Conservation (phyloP, 1,140 invertebrate genomes). For the Protaetia brevitarsis region DNA sequence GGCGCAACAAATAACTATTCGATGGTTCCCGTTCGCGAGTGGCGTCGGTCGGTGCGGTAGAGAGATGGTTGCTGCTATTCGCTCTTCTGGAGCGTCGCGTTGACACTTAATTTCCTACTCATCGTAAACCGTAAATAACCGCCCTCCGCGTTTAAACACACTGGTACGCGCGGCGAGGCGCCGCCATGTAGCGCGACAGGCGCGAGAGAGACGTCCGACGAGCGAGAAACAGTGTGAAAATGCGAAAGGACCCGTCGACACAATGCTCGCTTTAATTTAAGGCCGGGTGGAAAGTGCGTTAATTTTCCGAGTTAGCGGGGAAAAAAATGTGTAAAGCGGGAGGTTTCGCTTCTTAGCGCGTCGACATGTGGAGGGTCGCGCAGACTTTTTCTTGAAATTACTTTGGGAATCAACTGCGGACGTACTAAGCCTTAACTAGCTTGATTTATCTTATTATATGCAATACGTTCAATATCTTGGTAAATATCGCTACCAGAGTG, state of each 20-base stretch:
- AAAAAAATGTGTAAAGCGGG: constrained; percentile 11
- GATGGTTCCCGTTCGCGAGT: neutral
- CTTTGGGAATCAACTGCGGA: neutral
- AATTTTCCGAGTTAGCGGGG: neutral
- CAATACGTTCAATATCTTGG: no score
- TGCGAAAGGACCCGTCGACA: constrained; percentile 8
- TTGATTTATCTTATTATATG: no score
- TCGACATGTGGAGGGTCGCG: neutral
- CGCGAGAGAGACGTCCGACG: neutral
- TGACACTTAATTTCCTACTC: constrained; percentile 28
- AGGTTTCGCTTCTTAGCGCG: neutral
- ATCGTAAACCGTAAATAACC: constrained; percentile 22
- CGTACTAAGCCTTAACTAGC: neutral
- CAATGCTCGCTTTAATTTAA: constrained; percentile 17
- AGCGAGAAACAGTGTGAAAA: constrained; percentile 8
- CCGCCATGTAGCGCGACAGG: neutral
- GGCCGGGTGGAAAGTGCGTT: neutral
- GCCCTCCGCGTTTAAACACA: constrained; percentile 15
- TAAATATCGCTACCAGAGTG: no score
- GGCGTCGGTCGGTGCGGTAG: neutral
- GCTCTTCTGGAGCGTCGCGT: constrained; percentile 14
- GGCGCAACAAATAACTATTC: constrained; percentile 4
- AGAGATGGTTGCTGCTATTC: neutral
- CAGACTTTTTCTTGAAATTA: neutral
- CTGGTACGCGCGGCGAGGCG: neutral